Evolutionary conservation across 2,797 vertebrate species (phyloP).

Genomic region (Poecilia wingei): DNA sequence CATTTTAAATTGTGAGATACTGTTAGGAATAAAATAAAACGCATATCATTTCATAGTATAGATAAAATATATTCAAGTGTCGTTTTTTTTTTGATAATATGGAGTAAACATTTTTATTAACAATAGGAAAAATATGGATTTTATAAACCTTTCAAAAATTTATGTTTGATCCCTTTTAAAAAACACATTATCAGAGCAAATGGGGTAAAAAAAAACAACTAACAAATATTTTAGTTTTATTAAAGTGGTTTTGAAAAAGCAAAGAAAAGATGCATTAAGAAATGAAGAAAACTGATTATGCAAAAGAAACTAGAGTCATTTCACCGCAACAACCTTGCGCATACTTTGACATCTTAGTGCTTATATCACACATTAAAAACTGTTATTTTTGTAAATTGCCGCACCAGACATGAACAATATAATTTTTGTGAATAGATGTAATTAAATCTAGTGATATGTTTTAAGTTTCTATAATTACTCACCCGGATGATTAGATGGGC

Average conservation of each 20-base stretch:
- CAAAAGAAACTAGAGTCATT: background rate
- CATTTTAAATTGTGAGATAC: background rate
- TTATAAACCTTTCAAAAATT: background rate
- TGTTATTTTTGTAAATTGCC: background rate
- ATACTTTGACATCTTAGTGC: background rate
- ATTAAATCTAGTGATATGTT: no score
- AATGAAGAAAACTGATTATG: background rate
- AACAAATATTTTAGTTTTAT: background rate
- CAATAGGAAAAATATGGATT: no score
- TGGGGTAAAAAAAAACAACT: background rate
- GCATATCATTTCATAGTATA: background rate
- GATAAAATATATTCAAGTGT: background rate
- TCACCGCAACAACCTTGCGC: background rate
- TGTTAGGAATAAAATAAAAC: background rate
- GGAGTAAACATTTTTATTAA: background rate
- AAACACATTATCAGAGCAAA: background rate
- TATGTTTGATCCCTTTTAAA: background rate
- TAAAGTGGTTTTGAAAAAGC: background rate
- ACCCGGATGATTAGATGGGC: background rate
- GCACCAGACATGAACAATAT: background rate
- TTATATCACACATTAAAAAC: background rate
- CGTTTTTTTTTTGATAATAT: background rate
- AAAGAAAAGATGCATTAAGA: background rate
- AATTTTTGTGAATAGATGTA: no score
- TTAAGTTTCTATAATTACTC: background rate